Base-by-base conservation (phyloP, 2,797 vertebrate genomes). In the Dermochelys coriacea region DNA sequence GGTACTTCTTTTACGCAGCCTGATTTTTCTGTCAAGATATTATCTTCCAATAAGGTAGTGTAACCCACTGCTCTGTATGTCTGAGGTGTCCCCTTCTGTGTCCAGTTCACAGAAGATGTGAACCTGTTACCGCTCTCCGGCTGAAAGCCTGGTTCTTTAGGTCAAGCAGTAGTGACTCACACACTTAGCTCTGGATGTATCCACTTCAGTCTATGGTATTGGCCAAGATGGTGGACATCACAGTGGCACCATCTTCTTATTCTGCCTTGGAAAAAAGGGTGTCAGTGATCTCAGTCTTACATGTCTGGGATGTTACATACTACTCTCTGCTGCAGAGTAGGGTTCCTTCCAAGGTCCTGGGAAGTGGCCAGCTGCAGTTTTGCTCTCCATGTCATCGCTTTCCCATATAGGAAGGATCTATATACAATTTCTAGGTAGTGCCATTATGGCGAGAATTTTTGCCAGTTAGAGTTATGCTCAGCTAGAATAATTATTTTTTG, bases 251-350 rank as follows among this genome's bases (percentile, higher is more conserved):
- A 21, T 12, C 7, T 83, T 55, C 55, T 31, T 31, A 31, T 80
- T 29, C 29, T 27, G 45, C 64, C 64, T 71, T 37, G n/a, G 64
- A 41, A 71, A 71, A 23, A 71, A 23, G 19, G 64, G 64, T 29
- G 29, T 12, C 14, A 75, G 3, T 80, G 21, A 47, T 37, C 50
- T 52, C 37, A 87, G 54, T 21, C 50, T 8, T 37, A 41, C 1
- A 45, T 5, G 1, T 55, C 37, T 88, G 79, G 54, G 10, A 84
- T 0, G 0, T 52, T 84, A 75, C 0, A 0, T 79, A 27, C 3
- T 19, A 68, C n/a, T 81, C 89, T 45, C 75, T 83, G 59, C 45
- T 61, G 27, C 54, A 91, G 47, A 6, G 6, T 18, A 31, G 45
- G 45, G 23, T 84, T 91, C 82, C 19, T 84, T 88, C 75, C 82